Conservation (phyloP, 2,113 vertebrate species). For the Albula goreensis region DNA sequence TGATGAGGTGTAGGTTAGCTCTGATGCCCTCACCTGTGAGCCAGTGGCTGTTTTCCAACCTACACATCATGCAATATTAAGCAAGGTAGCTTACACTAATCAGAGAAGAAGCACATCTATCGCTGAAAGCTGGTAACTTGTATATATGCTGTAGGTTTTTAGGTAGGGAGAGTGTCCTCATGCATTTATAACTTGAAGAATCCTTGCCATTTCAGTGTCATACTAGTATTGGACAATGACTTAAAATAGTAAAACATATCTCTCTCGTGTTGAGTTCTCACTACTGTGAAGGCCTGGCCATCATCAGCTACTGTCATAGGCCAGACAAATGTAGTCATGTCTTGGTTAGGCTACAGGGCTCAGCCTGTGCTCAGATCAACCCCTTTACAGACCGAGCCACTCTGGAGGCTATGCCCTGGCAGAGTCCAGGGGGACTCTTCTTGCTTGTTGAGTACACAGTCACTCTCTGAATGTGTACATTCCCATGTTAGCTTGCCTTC, state of each 20-base stretch:
- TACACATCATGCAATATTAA: not conserved
- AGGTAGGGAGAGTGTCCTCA: not conserved
- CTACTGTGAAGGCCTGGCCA: not conserved
- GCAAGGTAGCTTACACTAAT: not conserved
- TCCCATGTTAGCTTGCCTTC: constrained; percentile 12
- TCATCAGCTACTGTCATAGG: not conserved
- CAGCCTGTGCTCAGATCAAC: not conserved
- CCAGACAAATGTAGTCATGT: not conserved
- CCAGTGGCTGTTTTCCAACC: not conserved
- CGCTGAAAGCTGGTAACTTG: not conserved
- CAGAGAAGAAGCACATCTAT: not conserved
- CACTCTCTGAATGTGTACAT: not conserved
- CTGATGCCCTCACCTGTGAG: not conserved
- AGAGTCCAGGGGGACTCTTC: not conserved
- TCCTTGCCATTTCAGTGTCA: not conserved
- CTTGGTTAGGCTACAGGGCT: not conserved
- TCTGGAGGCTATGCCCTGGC: not conserved
- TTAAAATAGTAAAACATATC: not conserved
- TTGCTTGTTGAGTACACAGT: not conserved
- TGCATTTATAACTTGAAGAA: not conserved
- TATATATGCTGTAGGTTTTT: not conserved
- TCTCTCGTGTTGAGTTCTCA: not conserved
- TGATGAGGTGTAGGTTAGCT: not conserved
- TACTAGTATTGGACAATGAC: not conserved
- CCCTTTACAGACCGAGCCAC: not conserved